Conservation (phyloP, 1,140 invertebrate genomes). For the Goniozus legneri region DNA sequence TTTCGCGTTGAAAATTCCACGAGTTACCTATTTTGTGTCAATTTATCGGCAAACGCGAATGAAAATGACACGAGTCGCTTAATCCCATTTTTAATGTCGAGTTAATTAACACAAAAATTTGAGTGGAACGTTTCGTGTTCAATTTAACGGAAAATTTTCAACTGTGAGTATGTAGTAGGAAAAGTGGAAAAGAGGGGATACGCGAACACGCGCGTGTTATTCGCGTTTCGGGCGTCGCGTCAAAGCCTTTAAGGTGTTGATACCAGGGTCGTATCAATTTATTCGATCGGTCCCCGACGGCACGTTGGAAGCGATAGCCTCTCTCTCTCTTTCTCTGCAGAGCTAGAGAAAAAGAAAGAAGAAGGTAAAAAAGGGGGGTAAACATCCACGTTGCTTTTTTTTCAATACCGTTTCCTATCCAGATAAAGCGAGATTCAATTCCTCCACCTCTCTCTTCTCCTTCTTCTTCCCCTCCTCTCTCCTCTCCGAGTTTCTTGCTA, state of each 20-base stretch:
- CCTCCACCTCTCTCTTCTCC: conserved; percentile 27
- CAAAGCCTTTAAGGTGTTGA: conserved; percentile 26
- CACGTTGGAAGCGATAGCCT: conserved; percentile 28
- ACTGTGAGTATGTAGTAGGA: background rate
- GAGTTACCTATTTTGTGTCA: no score
- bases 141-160: background rate
- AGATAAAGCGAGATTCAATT: conserved; percentile 51
- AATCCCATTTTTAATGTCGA: no score
- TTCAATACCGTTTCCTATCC: conserved; percentile 17
- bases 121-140: no score
- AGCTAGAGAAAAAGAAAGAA: no score
- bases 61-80: no score
- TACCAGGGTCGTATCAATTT: conserved; percentile 39
- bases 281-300: conserved; percentile 34
- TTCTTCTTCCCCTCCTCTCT: conserved; percentile 34
- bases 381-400: conserved; percentile 29
- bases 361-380: no score
- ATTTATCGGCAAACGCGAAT: no score
- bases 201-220: no score
- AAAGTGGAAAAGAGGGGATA: background rate
- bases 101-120: no score
- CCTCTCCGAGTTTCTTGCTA: no score
- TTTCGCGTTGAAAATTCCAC: no score
- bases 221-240: no score
- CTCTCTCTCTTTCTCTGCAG: conserved; percentile 1